These are phyloP conservation scores for Zaprionus kolodkinae DNA, from an alignment of 1,140 invertebrate species.

Conservation along the genomic window DNA sequence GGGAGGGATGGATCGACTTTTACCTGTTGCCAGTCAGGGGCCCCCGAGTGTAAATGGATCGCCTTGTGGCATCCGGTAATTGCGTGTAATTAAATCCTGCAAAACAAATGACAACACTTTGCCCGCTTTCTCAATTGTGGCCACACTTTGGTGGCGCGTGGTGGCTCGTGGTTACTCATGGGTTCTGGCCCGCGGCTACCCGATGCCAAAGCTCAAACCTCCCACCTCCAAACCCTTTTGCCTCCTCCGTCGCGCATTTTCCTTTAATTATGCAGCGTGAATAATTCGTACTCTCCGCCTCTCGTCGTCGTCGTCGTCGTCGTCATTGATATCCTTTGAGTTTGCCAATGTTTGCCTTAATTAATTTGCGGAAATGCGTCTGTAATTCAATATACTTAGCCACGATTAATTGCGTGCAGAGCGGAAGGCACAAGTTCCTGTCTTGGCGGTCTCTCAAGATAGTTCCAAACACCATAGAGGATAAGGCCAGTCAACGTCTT, in stretches of 20 bases:
- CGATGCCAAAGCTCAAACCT: conserved; percentile 43
- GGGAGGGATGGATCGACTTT: neutral
- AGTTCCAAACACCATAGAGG: conserved; percentile 22
- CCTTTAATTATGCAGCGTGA: conserved; percentile 83
- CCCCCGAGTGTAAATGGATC: conserved; percentile 77
- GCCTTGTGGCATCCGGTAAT: conserved; percentile 78
- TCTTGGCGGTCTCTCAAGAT: neutral
- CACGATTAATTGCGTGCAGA: neutral
- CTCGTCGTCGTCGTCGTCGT: no score
- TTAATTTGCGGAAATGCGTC: conserved; percentile 60
- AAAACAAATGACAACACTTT: conserved; percentile 76
- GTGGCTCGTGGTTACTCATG: conserved; percentile 33
- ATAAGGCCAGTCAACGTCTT: neutral
- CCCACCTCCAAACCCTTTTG: conserved; percentile 6
- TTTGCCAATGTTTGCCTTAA: conserved; percentile 48
- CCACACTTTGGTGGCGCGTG: conserved; percentile 3
- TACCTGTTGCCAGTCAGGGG: conserved; percentile 73
- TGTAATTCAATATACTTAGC: conserved; percentile 37
- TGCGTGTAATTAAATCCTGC: conserved; percentile 82
- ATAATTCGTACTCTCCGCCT: conserved; percentile 71
- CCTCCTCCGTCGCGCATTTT: conserved; percentile 44
- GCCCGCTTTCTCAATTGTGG: conserved; percentile 20
- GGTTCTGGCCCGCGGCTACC: conserved; percentile 45
- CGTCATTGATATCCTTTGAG: conserved; percentile 65
- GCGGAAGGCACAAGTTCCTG: neutral